Base-by-base conservation (phyloP, 2,113 vertebrate genomes). In the Tiliqua scincoides region DNA sequence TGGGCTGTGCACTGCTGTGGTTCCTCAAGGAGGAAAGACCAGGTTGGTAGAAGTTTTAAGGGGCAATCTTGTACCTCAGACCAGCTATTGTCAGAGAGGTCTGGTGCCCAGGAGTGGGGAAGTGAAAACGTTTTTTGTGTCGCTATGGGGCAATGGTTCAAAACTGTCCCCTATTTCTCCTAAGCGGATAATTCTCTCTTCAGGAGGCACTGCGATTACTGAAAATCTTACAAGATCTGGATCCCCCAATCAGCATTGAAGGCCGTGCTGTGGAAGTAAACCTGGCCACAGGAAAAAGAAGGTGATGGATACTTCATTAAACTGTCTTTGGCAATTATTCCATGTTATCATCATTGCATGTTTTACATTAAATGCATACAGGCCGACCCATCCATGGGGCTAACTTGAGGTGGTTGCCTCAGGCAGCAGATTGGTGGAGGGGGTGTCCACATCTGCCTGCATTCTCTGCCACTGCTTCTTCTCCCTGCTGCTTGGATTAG, bases 121-220 rank as follows among this genome's bases (percentile, higher is more conserved):
- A 52, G 18, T 23, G 20, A 18, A n/a, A 68, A 18, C 40, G n/a
- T 68, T 27, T 17, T 17, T 81, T 67, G 40, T 52, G 48, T 25
- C 23, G 6, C 23, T 74, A 52, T 21, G 20, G 27, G 43, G 52
- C 7, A 11, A 21, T 76, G 15, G 30, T 32, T 57, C 78, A 40
- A 59, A 61, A 48, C 79, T 85, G 2, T 78, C 27, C 15, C 30
- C 43, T 37, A 12, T n/a, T 30, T 6, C 57, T 57, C 82, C 85
- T 70, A 91, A 83, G 2, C 80, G 14, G 79, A 48, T 89, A 30
- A 87, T 93, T 91, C 18, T 30, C 91, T 94, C 93, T 91, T 35
- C 90, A 99, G 99, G 98, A 99, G 95, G 98, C 99, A 0, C 96
- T 97, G 43, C 98, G 98, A 63, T 96, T 99, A 91, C 98, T 99